Evolutionary conservation across 2,797 vertebrate species (phyloP).

Genomic region (Notolabrus celidotus): DNA sequence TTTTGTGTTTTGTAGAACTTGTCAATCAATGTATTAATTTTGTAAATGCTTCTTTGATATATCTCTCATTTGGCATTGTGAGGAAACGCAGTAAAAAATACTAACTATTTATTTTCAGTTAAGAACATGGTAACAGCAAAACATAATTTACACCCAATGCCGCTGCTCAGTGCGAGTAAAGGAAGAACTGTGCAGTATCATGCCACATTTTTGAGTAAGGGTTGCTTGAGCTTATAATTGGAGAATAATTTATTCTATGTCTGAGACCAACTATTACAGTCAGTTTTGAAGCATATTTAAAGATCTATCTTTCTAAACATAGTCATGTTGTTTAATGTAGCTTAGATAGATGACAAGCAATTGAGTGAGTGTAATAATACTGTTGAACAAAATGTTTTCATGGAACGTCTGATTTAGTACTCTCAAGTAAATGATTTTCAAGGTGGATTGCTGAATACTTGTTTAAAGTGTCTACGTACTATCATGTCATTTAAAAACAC

Average conservation of each 20-base stretch:
- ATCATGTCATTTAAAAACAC: not conserved
- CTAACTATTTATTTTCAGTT: constrained; percentile 19
- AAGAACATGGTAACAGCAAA: not conserved
- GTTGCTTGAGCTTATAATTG: constrained; percentile 17
- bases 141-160: not conserved
- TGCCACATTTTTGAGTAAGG: not conserved
- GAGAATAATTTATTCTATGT: constrained; percentile 1
- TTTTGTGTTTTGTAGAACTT: not conserved
- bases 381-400: not conserved
- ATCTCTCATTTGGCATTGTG: constrained; percentile 1
- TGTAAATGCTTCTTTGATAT: constrained; percentile 1
- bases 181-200: constrained; percentile 3
- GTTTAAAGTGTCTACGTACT: not conserved
- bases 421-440: not conserved
- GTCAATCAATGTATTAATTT: not conserved
- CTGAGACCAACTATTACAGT: not conserved
- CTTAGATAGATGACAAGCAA: not conserved
- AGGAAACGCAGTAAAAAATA: not conserved
- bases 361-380: not conserved
- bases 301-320: too few relatives aligned
- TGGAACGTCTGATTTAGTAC: not conserved
- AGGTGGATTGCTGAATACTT: not conserved
- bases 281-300: not conserved
- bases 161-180: not conserved
- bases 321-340: not conserved